Evolutionary conservation across 2,797 vertebrate genomes (phyloP), one percentile per base, ranked within the genome.

Genomic region (Simalia tracyae): DNA sequence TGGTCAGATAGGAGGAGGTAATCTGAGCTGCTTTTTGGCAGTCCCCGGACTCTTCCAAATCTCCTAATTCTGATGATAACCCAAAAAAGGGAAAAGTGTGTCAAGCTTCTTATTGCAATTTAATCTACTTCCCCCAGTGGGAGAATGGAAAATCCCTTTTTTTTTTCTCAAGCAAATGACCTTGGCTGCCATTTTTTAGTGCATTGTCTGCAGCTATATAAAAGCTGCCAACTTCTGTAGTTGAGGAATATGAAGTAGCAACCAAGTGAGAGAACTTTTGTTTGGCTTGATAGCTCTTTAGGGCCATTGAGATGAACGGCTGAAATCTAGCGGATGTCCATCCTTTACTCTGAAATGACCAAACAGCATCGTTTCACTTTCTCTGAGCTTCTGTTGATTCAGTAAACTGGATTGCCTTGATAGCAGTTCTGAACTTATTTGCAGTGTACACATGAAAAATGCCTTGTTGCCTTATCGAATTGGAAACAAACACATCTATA

Each of bases 401-500:
- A 36, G 57, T 63, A 50, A 50, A 42, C 14, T 60, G 42, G 15
- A 5, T 57, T 92, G 31, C 14, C 60, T 46, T 8, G 15, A 64
- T 57, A 84, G 84, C 22, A 88, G 19, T 66, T 89, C 9, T n/a
- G 26, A n/a, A 59, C 5, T 6, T 81, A 28, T 84, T 36, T 54
- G 4, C 76, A 26, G 7, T 72, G 84, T 50, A 72, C 46, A 0
- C 31, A 0, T 9, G n/a, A 10, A 0, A 0, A 0, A 0, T 0
- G 0, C 66, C 10, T 22, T 50, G 0, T 54, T 4, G 6, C 87
- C 92, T 97, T 96, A 97, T 95, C 96, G 93, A 1, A 5, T 46
- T 90, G 5, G 93, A 72, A 7, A 88, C 12, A 7, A 56, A 57
- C 28, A 31, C 91, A 94, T 96, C 95, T 9, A 96, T 95, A 96